Percentiles rank a stretch among this genome's conserved stretches.
Evolutionary conservation across 2,888 invertebrate species (phyloP).

Genomic region (Tipula vernalis): DNA sequence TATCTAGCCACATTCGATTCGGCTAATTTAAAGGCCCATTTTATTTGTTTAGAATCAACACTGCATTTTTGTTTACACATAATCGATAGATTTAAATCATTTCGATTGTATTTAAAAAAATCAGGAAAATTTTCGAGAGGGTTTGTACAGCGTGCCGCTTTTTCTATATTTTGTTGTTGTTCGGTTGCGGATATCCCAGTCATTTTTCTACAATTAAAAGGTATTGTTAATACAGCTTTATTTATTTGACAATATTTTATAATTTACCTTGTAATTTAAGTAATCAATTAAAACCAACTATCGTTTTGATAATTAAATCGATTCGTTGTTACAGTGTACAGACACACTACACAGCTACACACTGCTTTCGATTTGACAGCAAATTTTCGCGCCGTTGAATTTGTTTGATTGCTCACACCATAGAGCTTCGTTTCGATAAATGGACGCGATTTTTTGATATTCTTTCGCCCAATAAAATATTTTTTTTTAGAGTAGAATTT

Average conservation of each 20-base stretch:
- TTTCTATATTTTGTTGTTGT: constrained; percentile 31
- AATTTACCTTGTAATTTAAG: neutral
- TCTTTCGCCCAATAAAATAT: too few species aligned
- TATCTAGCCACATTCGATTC: constrained; percentile 31
- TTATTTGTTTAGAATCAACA: constrained; percentile 28
- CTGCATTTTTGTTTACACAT: constrained; percentile 28
- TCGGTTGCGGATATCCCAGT: constrained; percentile 14
- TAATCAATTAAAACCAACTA: neutral
- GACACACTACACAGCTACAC: too few species aligned
- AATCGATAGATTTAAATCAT: constrained; percentile 19
- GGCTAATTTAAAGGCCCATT: constrained; percentile 35
- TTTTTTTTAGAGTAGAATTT: too few species aligned
- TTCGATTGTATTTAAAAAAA: constrained; percentile 21
- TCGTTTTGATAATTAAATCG: neutral
- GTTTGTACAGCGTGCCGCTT: constrained; percentile 28
- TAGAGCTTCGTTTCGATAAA: neutral
- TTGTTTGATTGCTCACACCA: neutral
- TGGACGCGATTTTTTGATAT: neutral
- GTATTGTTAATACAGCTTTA: neutral
- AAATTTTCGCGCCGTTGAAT: neutral
- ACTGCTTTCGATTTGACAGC: neutral
- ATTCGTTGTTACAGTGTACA: too few species aligned
- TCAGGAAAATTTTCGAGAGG: constrained; percentile 27
- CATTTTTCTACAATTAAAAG: neutral
- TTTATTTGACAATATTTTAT: neutral